Evolutionary conservation across 2,797 vertebrate genomes (phyloP), one percentile per base, ranked within the genome.

Genomic region (Chelonia mydas): DNA sequence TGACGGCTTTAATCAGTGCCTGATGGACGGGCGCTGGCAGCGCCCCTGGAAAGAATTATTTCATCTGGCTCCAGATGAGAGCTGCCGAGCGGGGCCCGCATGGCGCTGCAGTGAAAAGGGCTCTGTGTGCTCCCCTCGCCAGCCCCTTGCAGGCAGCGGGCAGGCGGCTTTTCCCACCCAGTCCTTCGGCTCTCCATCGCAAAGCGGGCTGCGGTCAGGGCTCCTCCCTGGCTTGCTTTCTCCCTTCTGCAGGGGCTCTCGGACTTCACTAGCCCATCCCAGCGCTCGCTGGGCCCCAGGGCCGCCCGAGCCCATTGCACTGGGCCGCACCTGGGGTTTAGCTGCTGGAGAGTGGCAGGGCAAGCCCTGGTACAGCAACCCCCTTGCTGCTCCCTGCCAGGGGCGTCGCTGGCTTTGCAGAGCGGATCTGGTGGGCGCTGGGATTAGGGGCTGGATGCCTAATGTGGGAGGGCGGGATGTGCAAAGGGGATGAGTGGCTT

Each of bases 31-130:
- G 82, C 61, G 78, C 85, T 96, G 97, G 97, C 95, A 95, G 84
- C 72, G 65, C 54, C 83, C 59, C 92, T 97, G 96, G 97, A 97
- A 97, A 97, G 93, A 95, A 92, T 93, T 91, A 95, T 93, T 82
- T 96, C 95, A 94, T 96, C 86, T 94, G 90, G 94, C 86, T 61
- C 80, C 90, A 86, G 84, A 92, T 87, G 86, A 79, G 82, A 33
- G 81, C 83, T 59, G 61, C 80, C 49, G 49, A 78, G 57, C 31
- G 54, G 77, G 80, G 50, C 90, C 78, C 37, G 31, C 72, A 47
- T 77, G 80, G 37, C 59, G 57, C 61, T 28, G 80, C 50, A 59
- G 55, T 61, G 87, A 81, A 47, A 47, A 37, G 65, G 31, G 59
- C 53, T 51, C 84, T 83, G 86, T 59, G 45, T 11, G 47, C 59